These are phyloP conservation scores for Neodiprion fabricii DNA, from an alignment of 1,140 invertebrate species.

Conservation along the genomic window DNA sequence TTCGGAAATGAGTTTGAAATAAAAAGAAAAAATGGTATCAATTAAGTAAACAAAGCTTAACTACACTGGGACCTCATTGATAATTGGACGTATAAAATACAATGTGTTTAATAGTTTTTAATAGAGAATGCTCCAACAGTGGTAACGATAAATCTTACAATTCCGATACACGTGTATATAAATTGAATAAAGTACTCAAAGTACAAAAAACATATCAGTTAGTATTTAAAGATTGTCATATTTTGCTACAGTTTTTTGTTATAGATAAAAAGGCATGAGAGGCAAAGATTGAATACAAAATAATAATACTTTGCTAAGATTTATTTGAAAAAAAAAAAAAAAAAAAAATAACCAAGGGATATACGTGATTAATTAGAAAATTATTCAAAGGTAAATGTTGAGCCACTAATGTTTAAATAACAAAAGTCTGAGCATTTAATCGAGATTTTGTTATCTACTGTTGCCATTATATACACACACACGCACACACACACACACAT, in stretches of 20 bases:
- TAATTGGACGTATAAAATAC: no score
- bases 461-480: background rate
- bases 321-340: constrained; percentile 1
- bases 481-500: no score
- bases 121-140: background rate
- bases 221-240: constrained; percentile 5
- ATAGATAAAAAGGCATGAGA: background rate
- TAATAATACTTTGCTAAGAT: constrained; percentile 3
- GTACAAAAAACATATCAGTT: constrained; percentile 4
- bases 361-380: background rate
- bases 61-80: no score
- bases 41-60: no score
- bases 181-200: constrained; percentile 10
- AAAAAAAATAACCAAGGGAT: background rate
- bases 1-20: no score
- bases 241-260: background rate
- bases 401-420: background rate
- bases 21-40: no score
- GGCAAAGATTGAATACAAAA: constrained; percentile 7
- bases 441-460: background rate
- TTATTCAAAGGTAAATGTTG: background rate
- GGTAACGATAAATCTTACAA: background rate
- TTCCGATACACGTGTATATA: background rate
- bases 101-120: background rate
- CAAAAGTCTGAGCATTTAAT: background rate